Evolutionary conservation across 35 echinoderm and acorn worm genomes (phyloP), one percentile per base, ranked within the genome.

Genomic region (Ophioderma brevispina): DNA sequence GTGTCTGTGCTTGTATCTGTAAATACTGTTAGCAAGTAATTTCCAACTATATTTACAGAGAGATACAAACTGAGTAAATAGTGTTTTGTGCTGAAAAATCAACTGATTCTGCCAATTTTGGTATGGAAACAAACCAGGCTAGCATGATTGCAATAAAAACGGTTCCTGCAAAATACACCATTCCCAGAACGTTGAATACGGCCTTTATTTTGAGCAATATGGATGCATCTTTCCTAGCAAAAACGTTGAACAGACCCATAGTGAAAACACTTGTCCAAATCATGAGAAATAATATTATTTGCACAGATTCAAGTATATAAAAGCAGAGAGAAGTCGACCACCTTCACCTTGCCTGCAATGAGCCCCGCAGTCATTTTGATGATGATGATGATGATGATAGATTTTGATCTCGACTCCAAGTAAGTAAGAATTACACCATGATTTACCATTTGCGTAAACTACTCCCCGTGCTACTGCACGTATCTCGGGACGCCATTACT

Each of bases 11-110:
- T 70, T 13, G 80, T 90, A 40, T 90, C 79, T 36, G 80, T 90
- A 11, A 0, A 10, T 19, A 31, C 38, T 21, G 92, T 86, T 2
- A 93, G 85, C 17, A 93, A 36, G 64, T 87, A 93, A 77, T 93
- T 88, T 11, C 86, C 79, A 23, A 84, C 80, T 28, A 37, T 39
- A 50, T 78, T 80, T 25, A 42, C 41, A 8, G 81, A 78, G n/a
- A 86, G 36, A 59, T 78, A 93, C 25, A 79, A 38, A 8, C 40
- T 21, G 32, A 91, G 19, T 39, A 85, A 0, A 3, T 36, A 82
- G 36, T 85, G 90, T 33, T 85, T 91, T 63, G 31, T 36, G 19
- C 10, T 43, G 43, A 33, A 55, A 40, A 91, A 85, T 77, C 36
- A 13, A 79, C 82, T 3, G 39, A 37, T n/a, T 80, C 40, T 14